Conservation (phyloP, 2,797 vertebrate genomes). For the Mormyrops boulengeri region DNA sequence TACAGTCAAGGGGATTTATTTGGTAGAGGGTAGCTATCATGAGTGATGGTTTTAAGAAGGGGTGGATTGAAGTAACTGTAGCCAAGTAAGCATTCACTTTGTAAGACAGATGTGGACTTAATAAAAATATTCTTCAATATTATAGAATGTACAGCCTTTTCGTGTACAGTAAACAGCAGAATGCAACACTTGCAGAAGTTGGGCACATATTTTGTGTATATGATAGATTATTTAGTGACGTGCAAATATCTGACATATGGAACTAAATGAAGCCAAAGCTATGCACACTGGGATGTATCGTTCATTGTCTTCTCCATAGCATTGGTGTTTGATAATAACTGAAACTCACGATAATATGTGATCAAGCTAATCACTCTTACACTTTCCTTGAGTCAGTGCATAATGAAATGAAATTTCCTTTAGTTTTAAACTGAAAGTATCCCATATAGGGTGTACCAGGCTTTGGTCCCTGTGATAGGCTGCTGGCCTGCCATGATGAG, state of each 20-base stretch:
- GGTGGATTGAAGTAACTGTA: neutral
- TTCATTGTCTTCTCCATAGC: neutral
- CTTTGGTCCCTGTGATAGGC: neutral
- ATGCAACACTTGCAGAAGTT: neutral
- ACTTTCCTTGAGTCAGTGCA: neutral
- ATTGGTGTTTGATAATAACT: neutral
- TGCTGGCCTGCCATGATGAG: neutral
- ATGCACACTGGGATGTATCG: neutral
- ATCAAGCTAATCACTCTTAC: neutral
- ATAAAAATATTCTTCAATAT: constrained; percentile 1
- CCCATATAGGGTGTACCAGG: neutral
- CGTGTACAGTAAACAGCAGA: neutral
- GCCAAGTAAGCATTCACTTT: neutral
- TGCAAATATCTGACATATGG: neutral
- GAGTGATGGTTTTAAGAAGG: neutral
- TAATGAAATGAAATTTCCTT: neutral
- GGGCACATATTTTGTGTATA: neutral
- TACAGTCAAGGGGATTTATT: neutral
- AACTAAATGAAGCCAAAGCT: neutral
- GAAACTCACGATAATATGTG: neutral
- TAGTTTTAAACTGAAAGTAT: neutral
- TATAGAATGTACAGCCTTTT: constrained; percentile 9
- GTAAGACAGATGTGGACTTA: constrained; percentile 1
- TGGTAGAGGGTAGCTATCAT: neutral
- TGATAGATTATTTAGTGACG: neutral